Base-by-base conservation (phyloP, 2,113 vertebrate species). In the Chaetura pelagica region DNA sequence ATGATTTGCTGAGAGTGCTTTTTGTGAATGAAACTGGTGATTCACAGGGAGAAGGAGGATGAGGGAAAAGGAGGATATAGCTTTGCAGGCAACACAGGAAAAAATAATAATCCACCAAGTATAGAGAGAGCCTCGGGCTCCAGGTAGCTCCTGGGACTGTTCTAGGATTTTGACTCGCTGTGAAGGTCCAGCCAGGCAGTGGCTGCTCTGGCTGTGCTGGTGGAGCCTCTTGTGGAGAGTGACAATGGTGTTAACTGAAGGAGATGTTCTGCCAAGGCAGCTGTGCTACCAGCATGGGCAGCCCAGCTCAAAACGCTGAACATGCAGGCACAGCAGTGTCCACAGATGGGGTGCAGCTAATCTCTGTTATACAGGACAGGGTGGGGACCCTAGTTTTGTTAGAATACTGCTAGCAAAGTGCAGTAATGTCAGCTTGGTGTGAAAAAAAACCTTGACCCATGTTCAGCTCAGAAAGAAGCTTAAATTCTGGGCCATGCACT, bases 161-260 rank as follows among this genome's bases (percentile, higher is more conserved):
- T 87, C 19, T 10, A 12, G 29, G 32, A 27, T 22, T 92, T 58
- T 81, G 38, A 12, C 46, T 46, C 6, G 46, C 18, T 48, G 1
- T 3, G 13, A 34, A 34, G 12, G 35, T n/a, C 49, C 32, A 17
- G 15, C 26, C 29, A 5, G 61, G 35, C 81, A 62, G 81, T 0
- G 21, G 27, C 7, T 46, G 76, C 80, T 87, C 40, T 29, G 1
- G 3, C 35, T 78, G 81, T 63, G 69, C 64, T 91, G 52, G 68
- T 24, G 24, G 86, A 96, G 73, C 68, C 89, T 30, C 72, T 72
- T 73, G 11, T 71, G 77, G 52, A 89, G 58, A 72, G 12, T 27
- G 64, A 63, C 32, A 48, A 48, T 1, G 32, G 34, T 46, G 42
- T 18, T 18, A 34, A 40, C 13, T 0, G 54, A 17, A 42, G 22